Evolutionary conservation across 2,113 vertebrate species (phyloP).

Genomic region (Clupea harengus): DNA sequence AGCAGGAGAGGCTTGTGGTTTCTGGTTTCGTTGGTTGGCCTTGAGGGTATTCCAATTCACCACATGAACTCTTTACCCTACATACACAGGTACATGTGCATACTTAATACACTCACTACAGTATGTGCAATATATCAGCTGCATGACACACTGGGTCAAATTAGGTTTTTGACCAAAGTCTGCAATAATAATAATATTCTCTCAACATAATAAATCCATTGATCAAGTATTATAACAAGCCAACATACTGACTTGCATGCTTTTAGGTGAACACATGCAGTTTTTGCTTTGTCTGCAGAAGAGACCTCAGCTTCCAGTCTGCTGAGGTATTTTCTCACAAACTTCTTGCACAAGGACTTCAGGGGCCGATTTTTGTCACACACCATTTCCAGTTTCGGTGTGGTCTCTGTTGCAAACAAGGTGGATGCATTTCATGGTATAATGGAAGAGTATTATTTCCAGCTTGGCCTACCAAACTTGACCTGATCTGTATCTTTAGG

Average conservation of each 20-base stretch:
- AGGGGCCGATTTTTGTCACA: constrained; percentile 44
- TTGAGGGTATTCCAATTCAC: too few relatives aligned
- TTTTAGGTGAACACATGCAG: constrained; percentile 48
- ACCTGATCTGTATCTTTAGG: neutral
- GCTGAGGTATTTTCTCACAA: neutral
- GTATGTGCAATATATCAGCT: too few relatives aligned
- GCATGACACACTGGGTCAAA: too few relatives aligned
- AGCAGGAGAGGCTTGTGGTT: too few relatives aligned
- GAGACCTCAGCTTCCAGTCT: constrained; percentile 48
- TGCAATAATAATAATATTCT: too few relatives aligned
- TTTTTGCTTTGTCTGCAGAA: constrained; percentile 46
- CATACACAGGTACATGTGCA: too few relatives aligned
- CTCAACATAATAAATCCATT: too few relatives aligned
- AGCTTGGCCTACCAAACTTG: too few relatives aligned
- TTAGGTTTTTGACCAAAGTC: neutral
- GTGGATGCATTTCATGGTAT: neutral
- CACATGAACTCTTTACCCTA: too few relatives aligned
- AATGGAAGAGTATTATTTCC: neutral
- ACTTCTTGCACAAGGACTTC: constrained; percentile 34
- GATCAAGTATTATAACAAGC: too few relatives aligned
- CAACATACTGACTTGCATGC: constrained; percentile 60
- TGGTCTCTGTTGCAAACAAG: neutral
- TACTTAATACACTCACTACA: too few relatives aligned
- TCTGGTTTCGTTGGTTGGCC: too few relatives aligned
- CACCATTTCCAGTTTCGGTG: neutral